A percentile compares a stretch with the other conserved stretches of the same genome.
phyloP scores from a whole-genome alignment of 2,888 invertebrate genomes.

The Periphyllus acericola region DNA sequence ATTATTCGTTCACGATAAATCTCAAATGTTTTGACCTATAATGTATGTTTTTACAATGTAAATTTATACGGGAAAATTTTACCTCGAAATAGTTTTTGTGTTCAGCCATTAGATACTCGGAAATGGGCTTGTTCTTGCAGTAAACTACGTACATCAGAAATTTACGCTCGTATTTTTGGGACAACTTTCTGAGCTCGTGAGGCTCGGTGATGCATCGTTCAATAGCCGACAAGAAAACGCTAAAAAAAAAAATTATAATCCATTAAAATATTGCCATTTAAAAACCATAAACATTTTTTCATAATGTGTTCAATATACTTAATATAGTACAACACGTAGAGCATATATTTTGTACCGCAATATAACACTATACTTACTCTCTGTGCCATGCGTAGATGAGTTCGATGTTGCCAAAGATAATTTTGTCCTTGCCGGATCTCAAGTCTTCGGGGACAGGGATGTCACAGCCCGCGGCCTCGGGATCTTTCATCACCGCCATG shows the following conservation, averaged over 20 bases:
- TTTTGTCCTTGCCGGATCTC: conserved; percentile 88
- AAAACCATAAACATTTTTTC: neutral
- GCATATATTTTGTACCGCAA: neutral
- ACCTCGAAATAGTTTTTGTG: conserved; percentile 91
- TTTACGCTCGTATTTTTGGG: conserved; percentile 88
- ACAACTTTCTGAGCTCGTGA: conserved; percentile 85
- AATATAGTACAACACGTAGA: too few species aligned
- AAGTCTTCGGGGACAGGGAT: conserved; percentile 86
- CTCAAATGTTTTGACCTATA: too few species aligned
- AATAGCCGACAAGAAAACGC: conserved; percentile 88
- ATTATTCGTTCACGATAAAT: neutral
- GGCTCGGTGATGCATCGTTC: conserved; percentile 88
- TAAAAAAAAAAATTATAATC: conserved; percentile 68
- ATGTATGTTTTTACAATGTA: neutral
- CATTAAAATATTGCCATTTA: neutral
- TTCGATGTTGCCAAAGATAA: conserved; percentile 98
- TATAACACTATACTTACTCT: conserved; percentile 80
- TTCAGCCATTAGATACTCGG: conserved; percentile 97
- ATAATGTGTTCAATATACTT: too few species aligned
- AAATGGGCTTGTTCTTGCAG: conserved; percentile 98
- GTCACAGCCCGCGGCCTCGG: conserved; percentile 72
- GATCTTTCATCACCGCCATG: conserved; percentile 80
- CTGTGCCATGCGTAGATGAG: conserved; percentile 98
- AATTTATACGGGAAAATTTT: conserved; percentile 63
- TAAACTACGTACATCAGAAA: conserved; percentile 97